Percentiles rank a stretch among this genome's conserved stretches.
These are phyloP conservation scores for Myoxocephalus aenaeus DNA, from an alignment of 2,797 vertebrate species.

Conservation along the genomic window DNA sequence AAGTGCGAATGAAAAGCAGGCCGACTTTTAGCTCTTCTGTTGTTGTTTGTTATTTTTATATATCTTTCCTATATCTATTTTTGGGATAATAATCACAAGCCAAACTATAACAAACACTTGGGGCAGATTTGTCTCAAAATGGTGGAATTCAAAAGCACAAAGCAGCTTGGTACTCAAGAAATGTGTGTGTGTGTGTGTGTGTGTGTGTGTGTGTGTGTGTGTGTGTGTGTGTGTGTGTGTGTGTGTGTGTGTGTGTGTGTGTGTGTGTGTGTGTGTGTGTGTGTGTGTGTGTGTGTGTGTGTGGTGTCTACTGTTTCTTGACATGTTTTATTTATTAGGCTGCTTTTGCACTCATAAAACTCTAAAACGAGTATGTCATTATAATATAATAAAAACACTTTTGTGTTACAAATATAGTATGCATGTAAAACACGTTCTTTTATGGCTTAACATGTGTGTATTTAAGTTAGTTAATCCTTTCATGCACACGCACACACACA, in stretches of 20 bases:
- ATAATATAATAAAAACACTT: neutral
- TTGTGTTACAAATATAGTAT: neutral
- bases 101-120: neutral
- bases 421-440: neutral
- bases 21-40: neutral
- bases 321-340: neutral
- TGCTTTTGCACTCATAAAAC: neutral
- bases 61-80: neutral
- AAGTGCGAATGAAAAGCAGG: constrained; percentile 50
- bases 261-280: neutral
- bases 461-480: neutral
- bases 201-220: neutral
- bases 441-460: neutral
- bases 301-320: neutral
- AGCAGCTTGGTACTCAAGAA: neutral
- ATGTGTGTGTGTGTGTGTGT: neutral
- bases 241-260: constrained; percentile 1
- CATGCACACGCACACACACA: no score
- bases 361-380: neutral
- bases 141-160: neutral
- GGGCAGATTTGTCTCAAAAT: neutral
- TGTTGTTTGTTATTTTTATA: neutral
- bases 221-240: neutral
- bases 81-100: neutral
- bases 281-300: neutral